These are phyloP conservation scores for Phalloptychus januarius DNA, from an alignment of 2,797 vertebrate genomes.

Conservation along the genomic window DNA sequence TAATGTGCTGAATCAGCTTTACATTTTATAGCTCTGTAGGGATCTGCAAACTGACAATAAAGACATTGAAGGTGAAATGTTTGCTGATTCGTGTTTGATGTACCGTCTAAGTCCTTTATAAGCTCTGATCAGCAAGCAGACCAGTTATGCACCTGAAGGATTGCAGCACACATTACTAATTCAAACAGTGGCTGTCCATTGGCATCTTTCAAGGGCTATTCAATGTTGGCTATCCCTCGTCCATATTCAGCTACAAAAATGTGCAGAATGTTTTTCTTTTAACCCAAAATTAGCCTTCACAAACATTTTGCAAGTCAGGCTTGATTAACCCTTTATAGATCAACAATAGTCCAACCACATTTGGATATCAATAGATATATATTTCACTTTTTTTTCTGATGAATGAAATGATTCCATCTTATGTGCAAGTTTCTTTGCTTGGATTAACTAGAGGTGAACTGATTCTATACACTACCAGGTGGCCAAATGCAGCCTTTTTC, in stretches of 20 bases:
- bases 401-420: neutral
- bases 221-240: neutral
- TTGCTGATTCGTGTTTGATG: slow-evolving; percentile 1
- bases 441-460: neutral
- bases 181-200: neutral
- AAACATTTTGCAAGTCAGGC: neutral
- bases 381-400: neutral
- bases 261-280: neutral
- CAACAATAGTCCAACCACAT: no score
- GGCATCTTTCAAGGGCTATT: neutral
- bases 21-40: neutral
- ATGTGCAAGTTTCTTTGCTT: neutral
- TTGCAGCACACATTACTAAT: neutral
- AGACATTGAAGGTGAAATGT: slow-evolving; percentile 1
- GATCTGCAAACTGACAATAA: neutral
- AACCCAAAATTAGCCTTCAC: neutral
- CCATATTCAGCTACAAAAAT: neutral
- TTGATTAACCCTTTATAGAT: neutral
- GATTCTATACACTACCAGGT: neutral
- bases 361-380: neutral
- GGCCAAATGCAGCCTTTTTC: neutral
- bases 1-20: neutral
- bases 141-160: neutral
- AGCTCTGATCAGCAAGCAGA: neutral
- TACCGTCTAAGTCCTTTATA: neutral